Evolutionary conservation across 2,888 invertebrate genomes (phyloP).

Genomic region (Pandemis corylana): DNA sequence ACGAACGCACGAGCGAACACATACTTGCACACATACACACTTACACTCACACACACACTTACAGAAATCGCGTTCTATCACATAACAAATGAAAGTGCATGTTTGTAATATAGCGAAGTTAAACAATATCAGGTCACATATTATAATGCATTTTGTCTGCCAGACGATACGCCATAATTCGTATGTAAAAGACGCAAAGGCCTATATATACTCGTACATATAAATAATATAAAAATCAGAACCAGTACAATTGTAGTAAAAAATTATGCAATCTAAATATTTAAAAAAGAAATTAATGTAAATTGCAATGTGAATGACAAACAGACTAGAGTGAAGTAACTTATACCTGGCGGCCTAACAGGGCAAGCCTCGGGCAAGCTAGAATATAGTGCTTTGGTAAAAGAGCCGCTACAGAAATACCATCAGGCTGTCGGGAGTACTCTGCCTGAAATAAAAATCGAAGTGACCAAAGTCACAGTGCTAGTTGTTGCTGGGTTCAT

Average conservation of each 20-base stretch:
- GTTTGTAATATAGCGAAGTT: background rate
- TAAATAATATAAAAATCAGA: no score
- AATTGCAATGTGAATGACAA: conserved; percentile 44
- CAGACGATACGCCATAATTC: no score
- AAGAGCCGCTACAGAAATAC: conserved; percentile 41
- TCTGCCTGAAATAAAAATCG: conserved; percentile 45
- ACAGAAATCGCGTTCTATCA: background rate
- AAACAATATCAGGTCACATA: no score
- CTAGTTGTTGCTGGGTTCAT: conserved; percentile 75
- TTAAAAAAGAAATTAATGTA: conserved; percentile 54
- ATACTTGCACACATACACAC: background rate
- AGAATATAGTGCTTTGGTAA: conserved; percentile 31
- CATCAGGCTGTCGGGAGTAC: background rate
- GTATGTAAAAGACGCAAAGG: no score
- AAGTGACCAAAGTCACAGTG: no score
- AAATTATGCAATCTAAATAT: no score
- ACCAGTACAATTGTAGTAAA: no score
- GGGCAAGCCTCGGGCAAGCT: conserved; percentile 9
- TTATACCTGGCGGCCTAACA: conserved; percentile 42
- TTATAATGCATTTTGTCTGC: no score
- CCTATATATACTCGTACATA: no score
- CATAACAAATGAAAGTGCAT: background rate
- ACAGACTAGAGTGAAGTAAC: conserved; percentile 36
- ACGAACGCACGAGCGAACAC: background rate
- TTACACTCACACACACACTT: background rate